These are phyloP conservation scores for Cebus imitator DNA, from an alignment of 2,113 vertebrate genomes.

Conservation along the genomic window DNA sequence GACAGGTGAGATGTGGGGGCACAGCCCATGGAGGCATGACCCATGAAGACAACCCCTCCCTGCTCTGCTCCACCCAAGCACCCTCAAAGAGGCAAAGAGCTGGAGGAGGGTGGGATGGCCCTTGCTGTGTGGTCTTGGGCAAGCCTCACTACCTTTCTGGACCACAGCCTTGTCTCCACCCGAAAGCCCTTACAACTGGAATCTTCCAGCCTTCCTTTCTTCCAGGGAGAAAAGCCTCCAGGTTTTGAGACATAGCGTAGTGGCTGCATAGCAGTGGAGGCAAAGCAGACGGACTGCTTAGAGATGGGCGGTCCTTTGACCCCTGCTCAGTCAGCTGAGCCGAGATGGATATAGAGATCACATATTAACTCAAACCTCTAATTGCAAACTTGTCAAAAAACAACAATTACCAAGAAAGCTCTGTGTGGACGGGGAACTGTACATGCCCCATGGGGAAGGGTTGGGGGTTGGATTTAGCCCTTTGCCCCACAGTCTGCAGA, in stretches of 20 bases:
- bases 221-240: background rate
- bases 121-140: background rate
- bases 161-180: background rate
- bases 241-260: background rate
- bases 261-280: rapidly evolving
- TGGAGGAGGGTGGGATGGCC: no score
- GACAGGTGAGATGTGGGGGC: constrained; percentile 75
- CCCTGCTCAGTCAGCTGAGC: constrained; percentile 15
- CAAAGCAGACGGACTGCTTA: background rate
- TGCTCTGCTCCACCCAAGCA: background rate
- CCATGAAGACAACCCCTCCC: background rate
- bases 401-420: constrained; percentile 51
- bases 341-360: background rate
- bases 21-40: background rate
- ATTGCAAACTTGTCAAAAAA: constrained; percentile 46
- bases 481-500: constrained; percentile 39
- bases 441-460: background rate
- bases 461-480: background rate
- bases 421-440: background rate
- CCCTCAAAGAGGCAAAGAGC: background rate
- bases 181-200: background rate
- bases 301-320: constrained; percentile 3
- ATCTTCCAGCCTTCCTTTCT: background rate
- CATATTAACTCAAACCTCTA: constrained; percentile 66
- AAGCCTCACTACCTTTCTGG: background rate